Evolutionary conservation across 2,113 vertebrate genomes (phyloP).

Genomic region (Triplophysa tibetana): DNA sequence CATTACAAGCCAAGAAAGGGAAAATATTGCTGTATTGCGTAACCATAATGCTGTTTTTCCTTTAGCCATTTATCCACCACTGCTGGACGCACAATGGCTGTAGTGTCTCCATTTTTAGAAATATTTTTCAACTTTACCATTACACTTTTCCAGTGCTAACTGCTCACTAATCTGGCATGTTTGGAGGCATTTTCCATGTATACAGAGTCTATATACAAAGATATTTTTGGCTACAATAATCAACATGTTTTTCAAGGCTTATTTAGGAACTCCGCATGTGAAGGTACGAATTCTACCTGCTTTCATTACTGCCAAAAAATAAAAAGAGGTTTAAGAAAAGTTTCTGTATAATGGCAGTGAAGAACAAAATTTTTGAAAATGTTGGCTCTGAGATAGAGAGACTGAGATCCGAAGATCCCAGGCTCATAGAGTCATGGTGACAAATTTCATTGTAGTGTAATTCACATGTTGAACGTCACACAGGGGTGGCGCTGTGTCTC

Average conservation of each 20-base stretch:
- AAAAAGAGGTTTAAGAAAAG: not conserved
- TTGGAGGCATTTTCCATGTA: too few species aligned
- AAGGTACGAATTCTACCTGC: not conserved
- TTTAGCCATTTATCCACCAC: slow-evolving; percentile 4
- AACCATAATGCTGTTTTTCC: slow-evolving; percentile 21
- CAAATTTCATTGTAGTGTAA: not conserved
- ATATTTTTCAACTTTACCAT: not conserved
- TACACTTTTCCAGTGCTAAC: not conserved
- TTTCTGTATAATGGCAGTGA: not conserved
- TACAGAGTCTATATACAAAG: too few species aligned
- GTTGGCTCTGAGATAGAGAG: not conserved
- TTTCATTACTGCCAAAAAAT: not conserved
- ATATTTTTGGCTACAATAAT: too few species aligned
- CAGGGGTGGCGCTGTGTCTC: slow-evolving; percentile 59
- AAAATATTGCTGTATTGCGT: slow-evolving; percentile 8
- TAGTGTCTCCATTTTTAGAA: slow-evolving; percentile 26
- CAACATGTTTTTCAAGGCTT: too few species aligned
- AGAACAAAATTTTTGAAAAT: not conserved
- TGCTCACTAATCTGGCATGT: not conserved
- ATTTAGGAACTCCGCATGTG: too few species aligned
- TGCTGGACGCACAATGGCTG: slow-evolving; percentile 12
- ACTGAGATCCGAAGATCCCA: too few species aligned
- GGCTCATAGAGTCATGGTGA: too few species aligned
- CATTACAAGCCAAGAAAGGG: not conserved
- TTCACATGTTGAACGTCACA: not conserved